phyloP scores from a whole-genome alignment of 2,797 vertebrate genomes.

The Peromyscus aztecus region DNA sequence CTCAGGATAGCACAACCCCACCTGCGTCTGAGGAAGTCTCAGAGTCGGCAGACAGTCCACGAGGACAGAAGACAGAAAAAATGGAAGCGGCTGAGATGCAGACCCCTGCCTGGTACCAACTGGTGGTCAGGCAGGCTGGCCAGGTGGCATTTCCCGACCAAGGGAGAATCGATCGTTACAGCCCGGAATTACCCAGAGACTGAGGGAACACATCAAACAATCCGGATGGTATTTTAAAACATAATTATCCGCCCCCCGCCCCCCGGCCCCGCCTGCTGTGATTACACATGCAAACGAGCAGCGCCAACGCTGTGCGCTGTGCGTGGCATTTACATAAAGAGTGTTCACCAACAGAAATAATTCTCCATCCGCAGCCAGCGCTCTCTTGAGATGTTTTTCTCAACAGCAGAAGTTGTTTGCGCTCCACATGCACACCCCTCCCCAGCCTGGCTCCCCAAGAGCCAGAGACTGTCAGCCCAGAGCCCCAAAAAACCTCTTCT shows the following conservation, averaged over 20 bases:
- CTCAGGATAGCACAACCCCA: too few relatives aligned
- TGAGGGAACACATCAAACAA: not conserved
- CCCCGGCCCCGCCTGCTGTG: not conserved
- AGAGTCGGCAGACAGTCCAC: not conserved
- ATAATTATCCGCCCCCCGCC: not conserved
- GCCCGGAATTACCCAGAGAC: not conserved
- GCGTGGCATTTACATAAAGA: not conserved
- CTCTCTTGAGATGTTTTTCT: slow-evolving; percentile 51
- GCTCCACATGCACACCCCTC: not conserved
- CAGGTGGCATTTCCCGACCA: not conserved
- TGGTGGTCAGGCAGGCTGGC: not conserved
- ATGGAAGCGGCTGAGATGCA: too few relatives aligned
- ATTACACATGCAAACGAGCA: not conserved
- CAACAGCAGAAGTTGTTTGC: slow-evolving; percentile 71
- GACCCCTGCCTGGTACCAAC: not conserved
- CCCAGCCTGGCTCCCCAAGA: slow-evolving; percentile 41
- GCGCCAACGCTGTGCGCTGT: not conserved
- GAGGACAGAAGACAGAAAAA: not conserved
- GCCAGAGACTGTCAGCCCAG: slow-evolving; percentile 60
- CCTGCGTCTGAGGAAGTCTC: not conserved
- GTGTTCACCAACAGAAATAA: not conserved
- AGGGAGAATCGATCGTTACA: not conserved
- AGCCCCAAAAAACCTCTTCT: slow-evolving; percentile 53
- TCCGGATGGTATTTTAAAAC: not conserved
- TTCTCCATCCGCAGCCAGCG: slow-evolving; percentile 13